Base-by-base conservation (phyloP, 2,888 invertebrate species). In the Sialis lutaria region DNA sequence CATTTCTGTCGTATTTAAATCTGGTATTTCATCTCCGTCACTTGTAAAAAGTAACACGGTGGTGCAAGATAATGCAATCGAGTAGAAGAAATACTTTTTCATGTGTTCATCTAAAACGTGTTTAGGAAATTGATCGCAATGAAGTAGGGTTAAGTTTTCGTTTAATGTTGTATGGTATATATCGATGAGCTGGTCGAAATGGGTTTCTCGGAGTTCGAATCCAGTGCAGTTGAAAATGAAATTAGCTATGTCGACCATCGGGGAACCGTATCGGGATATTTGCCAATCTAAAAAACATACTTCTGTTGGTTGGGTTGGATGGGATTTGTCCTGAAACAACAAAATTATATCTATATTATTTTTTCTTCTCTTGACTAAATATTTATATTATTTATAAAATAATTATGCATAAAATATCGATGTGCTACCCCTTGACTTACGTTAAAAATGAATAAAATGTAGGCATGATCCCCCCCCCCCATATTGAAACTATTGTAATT, bases 211-310 rank as follows among this genome's bases (percentile, higher is more conserved):
- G 8, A 56, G 48, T 10, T 57, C 53, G 42, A 56, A 56, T 4
- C 55, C 50, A 7, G 56, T 55, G 33, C 59, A 59, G 4, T 58
- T 57, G 48, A 58, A 62, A 8, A 64, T 53, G 51, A 58, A 55
- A 49, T 64, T 63, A 5, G 58, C 51, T 37, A 65, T 45, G 48
- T 65, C 65, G 33, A 53, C 49, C 4, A 56, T 58, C 1, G 59
- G 59, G 1, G 58, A 55, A 6, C 53, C 54, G 35, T 52, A 48
- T 8, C 54, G 50, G 6, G 53, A 49, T 22, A 57, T 47, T 51
- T 59, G 58, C 54, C 57, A 59, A 44, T 59, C 58, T n/a, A 59
- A 43, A 10, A 58, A 50, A 44, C 56, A 55, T 6, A 58, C 37
- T 9, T 54, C 45, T 6, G 57, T 55, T 43, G 58, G 58, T 30